Percentiles rank a stretch among this genome's conserved stretches.
Evolutionary conservation across 2,888 invertebrate genomes (phyloP).

Genomic region (Cantharis rustica): DNA sequence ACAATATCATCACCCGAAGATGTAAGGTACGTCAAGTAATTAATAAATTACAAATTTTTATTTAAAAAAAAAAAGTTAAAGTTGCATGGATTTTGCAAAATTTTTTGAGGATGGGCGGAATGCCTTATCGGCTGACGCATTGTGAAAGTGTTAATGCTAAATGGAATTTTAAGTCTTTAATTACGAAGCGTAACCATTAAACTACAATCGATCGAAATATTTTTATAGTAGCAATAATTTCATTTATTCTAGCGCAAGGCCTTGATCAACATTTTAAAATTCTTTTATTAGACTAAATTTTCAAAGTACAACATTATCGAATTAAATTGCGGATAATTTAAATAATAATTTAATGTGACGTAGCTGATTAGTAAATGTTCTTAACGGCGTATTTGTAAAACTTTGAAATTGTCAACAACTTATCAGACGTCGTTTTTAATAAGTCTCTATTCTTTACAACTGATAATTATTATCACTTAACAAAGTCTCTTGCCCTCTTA

Average conservation of each 20-base stretch:
- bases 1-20: slow-evolving; percentile 65
- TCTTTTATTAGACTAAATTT: not conserved
- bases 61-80: not conserved
- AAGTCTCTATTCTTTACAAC: slow-evolving; percentile 12
- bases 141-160: not conserved
- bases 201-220: not conserved
- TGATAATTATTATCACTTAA: slow-evolving; percentile 8
- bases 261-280: not conserved
- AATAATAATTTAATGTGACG: not conserved
- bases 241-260: not conserved
- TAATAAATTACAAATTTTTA: not conserved
- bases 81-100: not conserved
- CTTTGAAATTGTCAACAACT: slow-evolving; percentile 6
- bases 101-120: not conserved
- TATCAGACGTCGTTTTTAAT: slow-evolving; percentile 8
- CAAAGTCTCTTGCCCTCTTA: not conserved
- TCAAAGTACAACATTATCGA: not conserved
- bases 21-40: slow-evolving; percentile 59
- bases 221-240: not conserved
- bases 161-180: not conserved
- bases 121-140: not conserved
- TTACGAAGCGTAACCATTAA: not conserved
- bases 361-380: not conserved
- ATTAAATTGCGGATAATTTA: not conserved
- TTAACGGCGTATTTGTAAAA: not conserved